phyloP scores from a whole-genome alignment of 2,113 vertebrate species.

The Tichodroma muraria region DNA sequence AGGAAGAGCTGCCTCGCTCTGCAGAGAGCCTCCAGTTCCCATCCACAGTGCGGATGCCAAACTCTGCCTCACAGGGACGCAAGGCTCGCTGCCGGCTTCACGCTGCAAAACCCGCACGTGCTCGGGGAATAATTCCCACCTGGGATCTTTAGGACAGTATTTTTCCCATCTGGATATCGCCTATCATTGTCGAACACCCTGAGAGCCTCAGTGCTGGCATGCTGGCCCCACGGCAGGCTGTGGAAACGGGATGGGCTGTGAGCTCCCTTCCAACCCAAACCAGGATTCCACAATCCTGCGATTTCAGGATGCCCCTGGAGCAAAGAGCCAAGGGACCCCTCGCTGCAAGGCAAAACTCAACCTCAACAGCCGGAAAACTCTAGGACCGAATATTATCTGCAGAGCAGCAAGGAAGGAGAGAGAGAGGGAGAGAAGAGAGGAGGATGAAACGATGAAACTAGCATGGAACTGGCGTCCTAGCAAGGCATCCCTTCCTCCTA shows the following conservation, averaged over 20 bases:
- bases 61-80: neutral
- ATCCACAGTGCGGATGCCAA: neutral
- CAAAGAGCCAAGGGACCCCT: neutral
- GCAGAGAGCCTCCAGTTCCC: neutral
- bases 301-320: neutral
- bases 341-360: neutral
- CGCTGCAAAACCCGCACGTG: neutral
- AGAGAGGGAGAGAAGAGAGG: neutral
- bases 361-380: neutral
- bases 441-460: accelerated
- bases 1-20: neutral
- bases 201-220: neutral
- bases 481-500: neutral
- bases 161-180: neutral
- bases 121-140: neutral
- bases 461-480: accelerated
- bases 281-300: neutral
- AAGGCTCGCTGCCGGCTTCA: neutral
- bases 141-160: accelerated
- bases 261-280: neutral
- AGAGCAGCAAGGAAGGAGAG: neutral
- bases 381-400: neutral
- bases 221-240: neutral
- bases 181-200: neutral
- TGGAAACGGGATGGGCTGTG: neutral